Conservation (phyloP, 2,113 vertebrate genomes). For the Telmatochromis brachygnathus region DNA sequence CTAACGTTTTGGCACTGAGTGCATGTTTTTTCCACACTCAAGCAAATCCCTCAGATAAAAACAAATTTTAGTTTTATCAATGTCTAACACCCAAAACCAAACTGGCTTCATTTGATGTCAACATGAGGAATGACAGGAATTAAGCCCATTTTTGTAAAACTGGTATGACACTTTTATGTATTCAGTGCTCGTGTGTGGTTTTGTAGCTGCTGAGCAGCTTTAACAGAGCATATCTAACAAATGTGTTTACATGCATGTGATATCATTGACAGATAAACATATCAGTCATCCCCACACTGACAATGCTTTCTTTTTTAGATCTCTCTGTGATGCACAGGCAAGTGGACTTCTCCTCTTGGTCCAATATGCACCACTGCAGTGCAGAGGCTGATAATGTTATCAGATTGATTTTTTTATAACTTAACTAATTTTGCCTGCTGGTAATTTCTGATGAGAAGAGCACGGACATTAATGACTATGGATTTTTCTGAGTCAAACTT, state of each 20-base stretch:
- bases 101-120: not conserved
- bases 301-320: not conserved
- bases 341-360: not conserved
- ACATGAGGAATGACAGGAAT: not conserved
- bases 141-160: not conserved
- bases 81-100: not conserved
- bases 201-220: not conserved
- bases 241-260: not conserved
- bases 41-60: slow-evolving; percentile 12
- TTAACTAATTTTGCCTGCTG: slow-evolving; percentile 17
- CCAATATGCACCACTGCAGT: not conserved
- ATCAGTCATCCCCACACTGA: not conserved
- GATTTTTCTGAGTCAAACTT: slow-evolving; percentile 19
- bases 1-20: not conserved
- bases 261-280: not conserved
- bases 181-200: not conserved
- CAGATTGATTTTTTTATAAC: slow-evolving; percentile 19
- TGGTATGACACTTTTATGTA: not conserved
- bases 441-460: slow-evolving; percentile 31
- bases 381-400: slow-evolving; percentile 6
- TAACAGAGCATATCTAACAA: not conserved
- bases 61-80: slow-evolving; percentile 26
- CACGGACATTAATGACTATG: slow-evolving; percentile 21
- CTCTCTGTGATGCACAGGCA: not conserved
- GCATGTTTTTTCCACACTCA: not conserved